Evolutionary conservation across 2,797 vertebrate genomes (phyloP), one percentile per base, ranked within the genome.

Genomic region (Malurus splendens): DNA sequence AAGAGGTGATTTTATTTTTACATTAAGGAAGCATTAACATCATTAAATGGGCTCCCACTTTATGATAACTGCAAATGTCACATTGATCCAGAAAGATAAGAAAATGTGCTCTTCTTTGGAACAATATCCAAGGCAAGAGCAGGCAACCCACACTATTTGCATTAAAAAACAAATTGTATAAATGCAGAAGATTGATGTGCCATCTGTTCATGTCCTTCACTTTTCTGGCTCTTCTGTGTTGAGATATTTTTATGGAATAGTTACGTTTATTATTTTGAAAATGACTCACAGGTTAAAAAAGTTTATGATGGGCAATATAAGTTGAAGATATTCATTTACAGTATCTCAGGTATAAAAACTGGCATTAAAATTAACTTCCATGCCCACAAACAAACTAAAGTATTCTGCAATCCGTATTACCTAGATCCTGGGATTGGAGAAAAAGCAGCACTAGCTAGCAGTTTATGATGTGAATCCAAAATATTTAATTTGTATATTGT

Each of bases 101-200:
- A 97, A 98, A 97, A 97, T 96, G 96, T 97, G 96, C 96, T 97
- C 96, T 95, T 98, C 96, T 97, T 97, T 98, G 97, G 96, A 98
- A 97, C 96, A 97, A 97, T 97, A 98, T 96, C 96, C 95, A 96
- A 97, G 96, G 97, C 97, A 95, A 95, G 97, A 97, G 97, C 96
- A 97, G 96, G 97, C 97, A 97, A 97, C 97, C 96, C 97, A 97
- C 97, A 97, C 96, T 97, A 98, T 98, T 97, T 98, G 97, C 97
- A 97, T 98, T 98, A 97, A 98, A 97, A 98, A 98, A 97, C 96
- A 98, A 98, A 97, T 98, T 98, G 98, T 98, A 98, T 97, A 98
- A 98, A 98, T 97, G 97, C 95, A 96, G 96, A 97, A 97, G 98
- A 97, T 98, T 98, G 97, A 97, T 97, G 96, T 95, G 95, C 97